phyloP scores from a whole-genome alignment of 2,797 vertebrate species.

The Oreochromis grahami region DNA sequence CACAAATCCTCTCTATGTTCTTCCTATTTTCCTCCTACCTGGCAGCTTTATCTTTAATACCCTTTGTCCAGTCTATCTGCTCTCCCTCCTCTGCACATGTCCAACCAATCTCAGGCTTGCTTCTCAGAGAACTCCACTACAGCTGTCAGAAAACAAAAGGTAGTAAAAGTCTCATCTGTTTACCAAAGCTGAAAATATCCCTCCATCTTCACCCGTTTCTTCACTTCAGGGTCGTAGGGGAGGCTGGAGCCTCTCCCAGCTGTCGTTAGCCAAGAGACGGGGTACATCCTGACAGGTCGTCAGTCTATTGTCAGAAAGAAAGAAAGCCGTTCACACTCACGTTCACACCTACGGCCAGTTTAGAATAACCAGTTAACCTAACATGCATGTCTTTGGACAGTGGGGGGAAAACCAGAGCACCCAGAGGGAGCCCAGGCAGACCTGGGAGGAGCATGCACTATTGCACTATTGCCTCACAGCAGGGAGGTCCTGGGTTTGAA shows the following conservation, averaged over 20 bases:
- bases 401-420: rapidly evolving
- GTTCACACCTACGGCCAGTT: neutral
- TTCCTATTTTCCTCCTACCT: neutral
- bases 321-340: neutral
- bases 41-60: too few relatives aligned
- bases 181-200: neutral
- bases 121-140: neutral
- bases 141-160: neutral
- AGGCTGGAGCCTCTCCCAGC: neutral
- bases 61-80: too few relatives aligned
- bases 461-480: too few relatives aligned
- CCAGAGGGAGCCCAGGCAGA: neutral
- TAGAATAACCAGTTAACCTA: neutral
- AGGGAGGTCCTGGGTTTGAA: too few relatives aligned
- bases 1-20: neutral
- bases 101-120: neutral
- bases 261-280: neutral
- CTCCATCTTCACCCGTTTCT: neutral
- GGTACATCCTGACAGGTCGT: neutral
- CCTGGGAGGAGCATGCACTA: rapidly evolving
- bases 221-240: neutral
- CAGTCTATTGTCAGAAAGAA: neutral
- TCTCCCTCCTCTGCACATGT: too few relatives aligned
- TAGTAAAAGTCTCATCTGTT: neutral
- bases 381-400: neutral